Percentiles rank a stretch among this genome's conserved stretches.
Conservation (phyloP, 2,797 vertebrate species). For the Prunella strophiata region DNA sequence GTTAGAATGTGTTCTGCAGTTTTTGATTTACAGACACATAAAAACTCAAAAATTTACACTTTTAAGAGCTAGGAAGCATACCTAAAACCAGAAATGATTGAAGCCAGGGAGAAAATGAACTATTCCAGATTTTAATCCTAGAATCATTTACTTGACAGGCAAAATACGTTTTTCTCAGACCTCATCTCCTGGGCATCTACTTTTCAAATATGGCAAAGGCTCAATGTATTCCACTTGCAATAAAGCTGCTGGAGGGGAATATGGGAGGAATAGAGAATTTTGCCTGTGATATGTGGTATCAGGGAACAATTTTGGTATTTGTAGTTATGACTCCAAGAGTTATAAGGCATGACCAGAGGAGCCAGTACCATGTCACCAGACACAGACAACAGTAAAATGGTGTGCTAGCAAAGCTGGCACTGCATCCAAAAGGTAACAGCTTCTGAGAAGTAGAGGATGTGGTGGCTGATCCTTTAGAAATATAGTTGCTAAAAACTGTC, state of each 20-base stretch:
- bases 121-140: constrained; percentile 30
- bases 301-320: background rate
- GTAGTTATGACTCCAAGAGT: background rate
- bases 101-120: background rate
- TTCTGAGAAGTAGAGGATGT: background rate
- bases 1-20: constrained; percentile 14
- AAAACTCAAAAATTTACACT: constrained; percentile 24
- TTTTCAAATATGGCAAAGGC: constrained; percentile 6
- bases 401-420: background rate
- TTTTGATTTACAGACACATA: constrained; percentile 61
- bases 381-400: background rate
- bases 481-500: background rate
- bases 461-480: background rate
- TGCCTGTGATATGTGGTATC: background rate
- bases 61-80: constrained; percentile 8
- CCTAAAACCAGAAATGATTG: constrained; percentile 29
- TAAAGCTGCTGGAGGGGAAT: background rate
- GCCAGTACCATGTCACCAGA: background rate
- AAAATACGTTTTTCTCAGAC: constrained; percentile 36
- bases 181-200: background rate
- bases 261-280: background rate
- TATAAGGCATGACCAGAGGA: background rate
- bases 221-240: background rate
- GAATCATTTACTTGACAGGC: constrained; percentile 41
- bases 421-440: background rate